Base-by-base conservation (phyloP, 2,113 vertebrate species). In the Entomyzon cyanotis region DNA sequence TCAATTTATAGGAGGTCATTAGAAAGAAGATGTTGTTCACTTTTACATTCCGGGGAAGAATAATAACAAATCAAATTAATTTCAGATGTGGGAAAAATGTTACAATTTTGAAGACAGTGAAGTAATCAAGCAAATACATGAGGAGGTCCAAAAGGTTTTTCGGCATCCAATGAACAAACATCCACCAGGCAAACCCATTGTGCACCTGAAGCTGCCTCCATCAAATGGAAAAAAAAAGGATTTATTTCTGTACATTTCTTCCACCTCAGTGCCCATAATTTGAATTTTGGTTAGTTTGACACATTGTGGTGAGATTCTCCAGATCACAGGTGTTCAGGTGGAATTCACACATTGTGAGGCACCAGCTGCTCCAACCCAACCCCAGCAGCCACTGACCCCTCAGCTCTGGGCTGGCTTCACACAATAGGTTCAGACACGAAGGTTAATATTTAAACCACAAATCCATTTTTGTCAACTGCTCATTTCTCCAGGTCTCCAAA, bases 51-150 rank as follows among this genome's bases (percentile, higher is more conserved):
- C 52, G 16, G 44, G 52, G 23, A 90, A 96, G 67, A 92, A 95
- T 59, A 96, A 93, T 81, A 89, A 90, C 39, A 92, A 87, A 84
- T 28, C 59, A 86, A 89, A 93, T 89, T 89, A 90, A 78, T 70
- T 74, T 89, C 73, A 90, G 76, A 84, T 84, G 27, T 15, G 5
- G 56, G 52, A 2, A 84, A 94, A 94, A 64, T 17, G 30, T 63
- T 78, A 64, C 41, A n/a, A 23, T 89, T 94, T 62, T 81, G 79
- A 90, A 92, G 76, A 63, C 60, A 74, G 55, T 71, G 53, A 93
- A 86, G 52, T 91, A 89, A 84, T 89, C 87, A 96, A 86, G 69
- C 33, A 77, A 90, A 73, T 68, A 75, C 12, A 12, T 60, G 62
- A 86, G 44, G 30, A 77, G 37, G 71, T 81, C 78, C 75, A 86